These are phyloP conservation scores for Nebria ingens DNA, from an alignment of 1,140 invertebrate species.

Conservation along the genomic window DNA sequence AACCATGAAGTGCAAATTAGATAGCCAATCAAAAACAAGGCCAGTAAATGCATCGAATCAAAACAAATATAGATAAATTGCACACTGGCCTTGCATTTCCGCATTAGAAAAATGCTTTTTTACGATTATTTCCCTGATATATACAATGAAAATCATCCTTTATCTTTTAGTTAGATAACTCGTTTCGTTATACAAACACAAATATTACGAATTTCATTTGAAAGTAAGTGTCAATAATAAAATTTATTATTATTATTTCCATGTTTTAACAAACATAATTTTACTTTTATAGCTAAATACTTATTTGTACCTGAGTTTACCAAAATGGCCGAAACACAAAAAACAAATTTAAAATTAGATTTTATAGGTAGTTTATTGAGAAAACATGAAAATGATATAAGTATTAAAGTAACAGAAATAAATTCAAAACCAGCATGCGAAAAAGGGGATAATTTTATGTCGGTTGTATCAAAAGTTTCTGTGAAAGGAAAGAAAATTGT, in stretches of 20 bases:
- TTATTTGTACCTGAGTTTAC: too few relatives aligned
- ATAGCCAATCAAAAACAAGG: neutral
- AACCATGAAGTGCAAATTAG: neutral
- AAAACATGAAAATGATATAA: neutral
- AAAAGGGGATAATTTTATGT: neutral
- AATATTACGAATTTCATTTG: too few relatives aligned
- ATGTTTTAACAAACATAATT: too few relatives aligned
- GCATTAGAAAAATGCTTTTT: conserved; percentile 6
- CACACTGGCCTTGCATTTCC: conserved; percentile 2
- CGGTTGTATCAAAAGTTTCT: neutral
- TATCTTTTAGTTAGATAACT: too few relatives aligned
- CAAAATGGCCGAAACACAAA: too few relatives aligned
- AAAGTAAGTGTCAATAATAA: too few relatives aligned
- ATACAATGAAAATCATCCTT: neutral
- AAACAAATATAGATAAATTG: neutral
- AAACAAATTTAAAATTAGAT: too few relatives aligned
- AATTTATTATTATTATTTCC: too few relatives aligned
- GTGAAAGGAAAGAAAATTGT: neutral
- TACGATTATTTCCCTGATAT: neutral
- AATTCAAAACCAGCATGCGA: neutral
- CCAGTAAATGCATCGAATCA: neutral
- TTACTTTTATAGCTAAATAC: too few relatives aligned
- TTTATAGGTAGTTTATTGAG: neutral
- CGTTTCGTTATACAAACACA: too few relatives aligned
- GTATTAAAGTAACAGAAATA: neutral